A percentile compares a stretch with the other conserved stretches of the same genome.
Evolutionary conservation across 2,113 vertebrate species (phyloP).

Genomic region (Corydoras maculifer): DNA sequence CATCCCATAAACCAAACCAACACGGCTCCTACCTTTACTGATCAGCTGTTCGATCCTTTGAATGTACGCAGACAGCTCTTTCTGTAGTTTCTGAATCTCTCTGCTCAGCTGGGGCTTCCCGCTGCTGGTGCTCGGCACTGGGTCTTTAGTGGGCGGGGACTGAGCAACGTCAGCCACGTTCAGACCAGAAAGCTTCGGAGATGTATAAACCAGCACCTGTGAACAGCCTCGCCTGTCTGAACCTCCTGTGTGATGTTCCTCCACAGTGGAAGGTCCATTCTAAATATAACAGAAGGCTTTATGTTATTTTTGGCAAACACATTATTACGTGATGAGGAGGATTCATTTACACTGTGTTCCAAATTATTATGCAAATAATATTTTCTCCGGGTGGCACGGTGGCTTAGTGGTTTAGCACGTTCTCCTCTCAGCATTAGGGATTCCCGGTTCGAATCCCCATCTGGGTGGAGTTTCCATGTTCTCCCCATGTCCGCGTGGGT

Average conservation of each 20-base stretch:
- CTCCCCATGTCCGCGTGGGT: no score
- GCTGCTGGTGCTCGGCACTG: conserved; percentile 37
- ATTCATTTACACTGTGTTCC: neutral
- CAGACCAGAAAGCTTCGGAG: conserved; percentile 40
- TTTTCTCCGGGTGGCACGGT: no score
- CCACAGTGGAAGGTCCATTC: neutral
- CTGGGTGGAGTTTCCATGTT: no score
- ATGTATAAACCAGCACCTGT: conserved; percentile 52
- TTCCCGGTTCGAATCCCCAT: no score
- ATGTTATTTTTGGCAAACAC: neutral
- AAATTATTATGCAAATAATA: no score
- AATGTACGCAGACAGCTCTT: conserved; percentile 75
- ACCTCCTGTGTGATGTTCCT: conserved; percentile 39
- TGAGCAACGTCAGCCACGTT: conserved; percentile 18
- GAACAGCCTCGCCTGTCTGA: conserved; percentile 46
- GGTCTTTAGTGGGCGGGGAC: conserved; percentile 61
- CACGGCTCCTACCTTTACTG: conserved; percentile 61
- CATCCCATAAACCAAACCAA: neutral
- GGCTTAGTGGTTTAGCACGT: no score
- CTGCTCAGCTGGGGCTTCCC: conserved; percentile 48
- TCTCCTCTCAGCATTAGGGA: no score
- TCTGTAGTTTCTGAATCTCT: conserved; percentile 70
- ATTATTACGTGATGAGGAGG: conserved; percentile 7
- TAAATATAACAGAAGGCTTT: neutral
- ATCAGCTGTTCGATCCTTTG: conserved; percentile 77